These are phyloP conservation scores for Oncorhynchus kisutch DNA, from an alignment of 2,113 vertebrate species.

Conservation along the genomic window DNA sequence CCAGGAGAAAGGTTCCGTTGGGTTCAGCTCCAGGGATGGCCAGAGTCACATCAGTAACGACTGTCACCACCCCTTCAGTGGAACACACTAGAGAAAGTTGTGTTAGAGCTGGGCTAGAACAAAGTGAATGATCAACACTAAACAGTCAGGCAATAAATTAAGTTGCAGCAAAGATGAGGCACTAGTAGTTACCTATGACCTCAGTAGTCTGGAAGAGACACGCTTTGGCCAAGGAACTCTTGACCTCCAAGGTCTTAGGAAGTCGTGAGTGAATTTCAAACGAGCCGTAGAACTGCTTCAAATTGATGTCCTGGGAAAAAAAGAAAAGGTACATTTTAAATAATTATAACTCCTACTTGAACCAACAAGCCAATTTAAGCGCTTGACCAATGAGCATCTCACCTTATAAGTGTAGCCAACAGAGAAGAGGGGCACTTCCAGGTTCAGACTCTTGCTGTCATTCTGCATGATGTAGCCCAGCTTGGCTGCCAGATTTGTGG, in stretches of 20 bases:
- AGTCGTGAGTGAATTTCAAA: constrained; percentile 52
- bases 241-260: constrained; percentile 8
- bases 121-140: too few species aligned
- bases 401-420: constrained; percentile 61
- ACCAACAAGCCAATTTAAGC: not conserved
- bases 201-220: constrained; percentile 51
- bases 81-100: constrained; percentile 63
- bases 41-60: constrained; percentile 52
- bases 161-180: too few species aligned
- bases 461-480: constrained; percentile 59
- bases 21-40: constrained; percentile 32
- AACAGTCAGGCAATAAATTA: too few species aligned
- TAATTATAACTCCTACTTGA: not conserved
- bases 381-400: not conserved
- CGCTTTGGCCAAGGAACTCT: constrained; percentile 26
- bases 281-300: constrained; percentile 46
- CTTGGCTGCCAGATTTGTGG: constrained; percentile 44
- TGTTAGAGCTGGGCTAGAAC: not conserved
- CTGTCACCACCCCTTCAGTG: constrained; percentile 62
- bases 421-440: constrained; percentile 61
- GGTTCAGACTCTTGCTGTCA: constrained; percentile 38
- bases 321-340: not conserved
- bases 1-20: constrained; percentile 36
- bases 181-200: constrained; percentile 53
- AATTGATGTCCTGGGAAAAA: constrained; percentile 36